phyloP scores from a whole-genome alignment of 1,140 invertebrate genomes.

The Caerostris extrusa region DNA sequence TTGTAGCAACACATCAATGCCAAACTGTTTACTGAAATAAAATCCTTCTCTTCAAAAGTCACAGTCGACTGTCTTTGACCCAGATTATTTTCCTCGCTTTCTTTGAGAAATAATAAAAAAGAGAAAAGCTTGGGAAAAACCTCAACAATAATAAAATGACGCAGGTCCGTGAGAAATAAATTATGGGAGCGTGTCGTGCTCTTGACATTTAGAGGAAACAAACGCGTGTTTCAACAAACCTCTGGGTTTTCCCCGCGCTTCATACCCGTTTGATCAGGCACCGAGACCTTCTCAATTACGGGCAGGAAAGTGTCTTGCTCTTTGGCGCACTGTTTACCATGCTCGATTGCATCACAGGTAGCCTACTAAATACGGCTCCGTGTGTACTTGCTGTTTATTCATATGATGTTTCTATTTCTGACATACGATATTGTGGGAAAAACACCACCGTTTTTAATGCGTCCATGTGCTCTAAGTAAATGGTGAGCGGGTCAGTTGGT shows the following conservation, averaged over 20 bases:
- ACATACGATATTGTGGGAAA: not conserved
- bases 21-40: no score
- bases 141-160: not conserved
- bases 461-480: not conserved
- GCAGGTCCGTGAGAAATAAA: not conserved
- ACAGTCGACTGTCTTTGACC: no score
- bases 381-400: conserved; percentile 13
- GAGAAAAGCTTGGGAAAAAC: not conserved
- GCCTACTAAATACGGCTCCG: not conserved
- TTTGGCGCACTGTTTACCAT: not conserved
- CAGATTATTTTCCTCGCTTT: not conserved
- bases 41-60: no score
- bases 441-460: not conserved
- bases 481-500: not conserved
- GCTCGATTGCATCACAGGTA: not conserved
- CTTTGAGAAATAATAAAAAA: not conserved
- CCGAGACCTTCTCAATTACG: not conserved
- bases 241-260: not conserved
- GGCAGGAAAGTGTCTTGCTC: not conserved
- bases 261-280: not conserved
- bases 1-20: no score
- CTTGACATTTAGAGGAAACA: conserved; percentile 3
- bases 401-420: not conserved
- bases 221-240: conserved; percentile 12
- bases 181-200: not conserved